phyloP scores from a whole-genome alignment of 2,888 invertebrate genomes.

The Tyria jacobaeae region DNA sequence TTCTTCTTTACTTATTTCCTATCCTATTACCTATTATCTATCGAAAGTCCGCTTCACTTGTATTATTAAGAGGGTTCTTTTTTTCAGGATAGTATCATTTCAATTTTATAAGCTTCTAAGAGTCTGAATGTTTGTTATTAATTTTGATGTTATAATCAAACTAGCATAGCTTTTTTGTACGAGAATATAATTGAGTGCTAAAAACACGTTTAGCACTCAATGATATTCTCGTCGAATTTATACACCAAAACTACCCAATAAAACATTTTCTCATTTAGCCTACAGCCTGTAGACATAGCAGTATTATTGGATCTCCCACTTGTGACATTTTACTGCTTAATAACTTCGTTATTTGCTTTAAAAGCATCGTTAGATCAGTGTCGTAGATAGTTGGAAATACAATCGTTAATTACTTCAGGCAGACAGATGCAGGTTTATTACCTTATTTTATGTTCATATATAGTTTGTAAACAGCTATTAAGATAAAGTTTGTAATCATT shows the following conservation, averaged over 20 bases:
- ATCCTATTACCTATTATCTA: no score
- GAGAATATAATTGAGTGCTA: not conserved
- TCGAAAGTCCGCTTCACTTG: no score
- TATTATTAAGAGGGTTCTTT: no score
- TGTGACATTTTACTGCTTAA: conserved; percentile 60
- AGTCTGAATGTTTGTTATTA: no score
- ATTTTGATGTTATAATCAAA: no score
- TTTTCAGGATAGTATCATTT: no score
- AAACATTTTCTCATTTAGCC: not conserved
- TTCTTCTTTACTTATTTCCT: no score
- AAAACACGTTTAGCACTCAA: not conserved
- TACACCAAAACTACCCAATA: not conserved
- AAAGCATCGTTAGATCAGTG: conserved; percentile 19
- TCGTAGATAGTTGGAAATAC: conserved; percentile 15
- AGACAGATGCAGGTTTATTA: conserved; percentile 18
- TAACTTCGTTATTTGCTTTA: conserved; percentile 26
- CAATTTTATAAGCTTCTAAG: no score
- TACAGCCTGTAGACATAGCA: not conserved
- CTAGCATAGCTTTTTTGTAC: no score
- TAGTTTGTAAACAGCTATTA: conserved; percentile 7
- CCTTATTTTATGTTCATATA: conserved; percentile 14
- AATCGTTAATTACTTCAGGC: conserved; percentile 16
- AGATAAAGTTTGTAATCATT: conserved; percentile 6
- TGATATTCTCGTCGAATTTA: not conserved
- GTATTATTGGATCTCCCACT: conserved; percentile 57